Percentiles rank a stretch among this genome's conserved stretches.
Conservation (phyloP, 2,113 vertebrate species). For the Apodemus sylvaticus region DNA sequence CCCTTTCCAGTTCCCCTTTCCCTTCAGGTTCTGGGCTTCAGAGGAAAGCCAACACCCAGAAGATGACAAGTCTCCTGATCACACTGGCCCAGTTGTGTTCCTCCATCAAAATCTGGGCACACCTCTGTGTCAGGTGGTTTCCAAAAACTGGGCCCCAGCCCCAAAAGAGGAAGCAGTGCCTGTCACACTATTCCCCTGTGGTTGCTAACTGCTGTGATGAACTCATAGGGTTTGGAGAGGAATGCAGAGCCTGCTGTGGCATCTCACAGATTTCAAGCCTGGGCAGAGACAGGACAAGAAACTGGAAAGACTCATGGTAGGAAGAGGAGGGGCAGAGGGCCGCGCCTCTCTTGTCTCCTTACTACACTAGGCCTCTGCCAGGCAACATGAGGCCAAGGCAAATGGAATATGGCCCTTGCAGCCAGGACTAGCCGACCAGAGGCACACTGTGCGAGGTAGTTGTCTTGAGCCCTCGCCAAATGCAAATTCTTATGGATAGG, state of each 20-base stretch:
- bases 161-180: conserved; percentile 57
- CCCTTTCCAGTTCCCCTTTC: background rate
- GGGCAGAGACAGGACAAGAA: background rate
- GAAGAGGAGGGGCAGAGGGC: background rate
- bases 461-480: background rate
- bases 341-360: background rate
- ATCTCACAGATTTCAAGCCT: background rate
- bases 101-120: background rate
- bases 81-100: background rate
- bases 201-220: background rate
- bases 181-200: background rate
- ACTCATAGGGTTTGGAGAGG: background rate
- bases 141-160: background rate
- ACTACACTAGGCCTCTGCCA: background rate
- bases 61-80: background rate
- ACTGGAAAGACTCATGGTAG: background rate
- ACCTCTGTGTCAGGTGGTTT: conserved; percentile 11
- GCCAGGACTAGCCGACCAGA: no score
- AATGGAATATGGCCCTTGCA: accelerated
- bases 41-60: background rate
- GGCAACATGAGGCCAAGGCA: accelerated
- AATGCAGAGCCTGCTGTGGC: background rate
- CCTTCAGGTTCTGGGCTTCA: background rate
- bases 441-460: accelerated
- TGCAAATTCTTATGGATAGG: accelerated